Base-by-base conservation (phyloP, 1,140 invertebrate genomes). In the Armadillidium nasatum region DNA sequence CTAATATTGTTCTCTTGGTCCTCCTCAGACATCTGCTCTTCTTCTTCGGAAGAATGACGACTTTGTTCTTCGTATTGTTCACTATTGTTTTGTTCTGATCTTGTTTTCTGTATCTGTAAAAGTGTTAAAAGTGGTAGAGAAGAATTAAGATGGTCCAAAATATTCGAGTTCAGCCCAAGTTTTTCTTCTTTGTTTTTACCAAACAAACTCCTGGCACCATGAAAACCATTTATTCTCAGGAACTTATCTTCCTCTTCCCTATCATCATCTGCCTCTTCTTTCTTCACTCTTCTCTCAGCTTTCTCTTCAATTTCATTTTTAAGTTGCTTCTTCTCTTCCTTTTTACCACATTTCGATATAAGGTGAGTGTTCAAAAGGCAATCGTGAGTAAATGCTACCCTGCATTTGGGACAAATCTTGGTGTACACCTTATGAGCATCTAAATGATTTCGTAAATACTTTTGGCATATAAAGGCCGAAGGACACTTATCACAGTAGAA, bases 401-500 rank as follows among this genome's bases (percentile, higher is more conserved):
- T 74, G 70, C 79, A 80, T 21, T 80, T 69, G 21, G 76, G 72
- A 44, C 79, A 80, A 54, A 76, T 54, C 7, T 76, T 60, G 0
- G 76, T 80, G 21, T 78, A 73, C 7, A 60, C 44, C 43, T 77
- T 46, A 19, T 80, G 79, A 9, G 77, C 75, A 68, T 80, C 79
- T 19, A 73, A 75, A 71, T 80, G 79, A 45, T 46, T 74, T 7
- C 77, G 75, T 71, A 80, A 71, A 69, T 54, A 80, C 75, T 76
- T 78, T 72, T 78, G 76, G n/a, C 76, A 75, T 23, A 80, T 80
- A 67, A 80, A 80, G 13, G 79, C 78, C 23, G 79, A 75, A 23
- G 79, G 79, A 50, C 79, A 80, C 1, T 70, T 44, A 23, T 72
- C 71, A 67, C 79, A 80, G 73, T 80, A 80, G 72, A 77, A 80